Conservation (phyloP, 1,140 invertebrate genomes). For the Macrostomum lignano region DNA sequence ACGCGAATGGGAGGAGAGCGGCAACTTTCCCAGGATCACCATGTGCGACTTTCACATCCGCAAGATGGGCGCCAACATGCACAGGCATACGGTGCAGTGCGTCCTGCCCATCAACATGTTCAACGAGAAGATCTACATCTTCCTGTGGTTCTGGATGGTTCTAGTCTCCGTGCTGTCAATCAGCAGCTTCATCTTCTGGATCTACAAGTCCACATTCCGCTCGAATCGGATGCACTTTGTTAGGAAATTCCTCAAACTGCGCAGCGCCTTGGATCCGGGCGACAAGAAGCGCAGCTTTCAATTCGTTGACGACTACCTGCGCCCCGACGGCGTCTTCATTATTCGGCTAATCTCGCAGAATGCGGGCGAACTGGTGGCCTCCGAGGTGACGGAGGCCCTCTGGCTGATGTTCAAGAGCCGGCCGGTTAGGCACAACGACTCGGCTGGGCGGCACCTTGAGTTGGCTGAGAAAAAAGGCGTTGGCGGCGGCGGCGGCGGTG, state of each 20-base stretch:
- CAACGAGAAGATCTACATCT: constrained; percentile 12
- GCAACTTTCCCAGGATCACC: constrained; percentile 11
- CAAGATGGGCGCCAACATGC: constrained; percentile 10
- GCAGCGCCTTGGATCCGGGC: constrained; percentile 13
- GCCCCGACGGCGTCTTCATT: constrained; percentile 9
- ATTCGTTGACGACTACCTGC: constrained; percentile 9
- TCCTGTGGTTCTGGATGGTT: constrained; percentile 11
- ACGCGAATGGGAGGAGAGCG: constrained; percentile 7
- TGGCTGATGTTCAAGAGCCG: constrained; percentile 6
- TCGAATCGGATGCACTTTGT: constrained; percentile 21
- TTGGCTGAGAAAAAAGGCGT: too few relatives aligned
- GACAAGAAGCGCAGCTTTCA: constrained; percentile 5
- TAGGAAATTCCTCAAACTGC: constrained; percentile 25
- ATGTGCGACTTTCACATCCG: constrained; percentile 11
- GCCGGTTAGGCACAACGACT: too few relatives aligned
- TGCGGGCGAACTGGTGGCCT: constrained; percentile 8
- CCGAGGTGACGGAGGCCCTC: constrained; percentile 6
- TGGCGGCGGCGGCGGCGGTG: too few relatives aligned
- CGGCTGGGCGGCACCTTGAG: too few relatives aligned
- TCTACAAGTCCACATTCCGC: constrained; percentile 1
- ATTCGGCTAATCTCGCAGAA: constrained; percentile 9
- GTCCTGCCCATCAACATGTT: constrained; percentile 12
- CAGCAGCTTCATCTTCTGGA: constrained; percentile 1
- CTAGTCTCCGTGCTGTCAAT: constrained; percentile 1
- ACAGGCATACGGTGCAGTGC: constrained; percentile 12